Evolutionary conservation across 2,888 invertebrate species (phyloP), one percentile per base, ranked within the genome.

Genomic region (Flabesymbios commensalis): DNA sequence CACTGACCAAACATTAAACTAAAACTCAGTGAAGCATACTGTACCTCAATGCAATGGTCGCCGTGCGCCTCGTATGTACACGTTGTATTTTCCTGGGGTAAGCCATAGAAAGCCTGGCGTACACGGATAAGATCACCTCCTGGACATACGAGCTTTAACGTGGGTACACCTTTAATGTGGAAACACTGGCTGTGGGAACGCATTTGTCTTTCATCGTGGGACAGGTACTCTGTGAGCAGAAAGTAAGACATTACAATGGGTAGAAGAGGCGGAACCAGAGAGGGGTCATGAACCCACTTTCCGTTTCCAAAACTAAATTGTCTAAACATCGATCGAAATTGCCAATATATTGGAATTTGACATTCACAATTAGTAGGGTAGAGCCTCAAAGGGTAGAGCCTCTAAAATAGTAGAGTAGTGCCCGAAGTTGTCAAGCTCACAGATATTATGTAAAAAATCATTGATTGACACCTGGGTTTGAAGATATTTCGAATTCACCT

Each of bases 151-250:
- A 65, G 52, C 28, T 63, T 47, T 32, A 65, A 29, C n/a, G 60
- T 63, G n/a, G 65, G 65, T 14, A 65, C 55, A 2, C 65, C 65
- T 5, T 47, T 51, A 28, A 65, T 55, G 43, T 65, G 57, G 54
- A 65, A 65, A 32, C 65, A 65, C 54, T 63, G 63, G 48, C 63
- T 63, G 22, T 36, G 63, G 22, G 36, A 45, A 7, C 43, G 39
- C 2, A 28, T 26, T 14, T 45, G 26, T 3, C 17, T 14, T 2
- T 28, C 31, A 14, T 2, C 14, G 17, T 17, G 19, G 33, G n/a
- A 4, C 10, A 24, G 10, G 24, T 19, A 1, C 24, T 2, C 48
- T 7, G 57, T 28, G 26, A 22, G 14, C 10, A 17, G 22, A 29
- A 7, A 29, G 22, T 22, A 49, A 1, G 0, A 49, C 14, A 49